phyloP scores from a whole-genome alignment of 2,888 invertebrate genomes.

The Bruchidius siliquastri region DNA sequence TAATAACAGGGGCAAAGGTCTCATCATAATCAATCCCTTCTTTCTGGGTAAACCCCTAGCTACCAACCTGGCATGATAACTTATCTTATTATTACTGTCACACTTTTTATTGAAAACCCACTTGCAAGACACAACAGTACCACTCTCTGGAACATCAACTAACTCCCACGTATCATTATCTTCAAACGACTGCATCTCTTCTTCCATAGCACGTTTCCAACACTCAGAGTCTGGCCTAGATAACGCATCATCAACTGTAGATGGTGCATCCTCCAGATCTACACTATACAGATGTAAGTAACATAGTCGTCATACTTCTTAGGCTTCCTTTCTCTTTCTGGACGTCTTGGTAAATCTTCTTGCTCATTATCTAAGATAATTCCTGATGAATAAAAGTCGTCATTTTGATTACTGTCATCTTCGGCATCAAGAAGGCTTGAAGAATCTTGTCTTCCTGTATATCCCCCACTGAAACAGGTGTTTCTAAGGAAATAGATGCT shows the following conservation, averaged over 20 bases:
- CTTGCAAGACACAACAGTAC: conserved; percentile 27
- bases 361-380: too few species aligned
- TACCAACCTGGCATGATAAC: conserved; percentile 22
- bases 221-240: conserved; percentile 19
- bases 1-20: conserved; percentile 25
- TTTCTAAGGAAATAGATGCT: too few species aligned
- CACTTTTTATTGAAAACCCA: conserved; percentile 30
- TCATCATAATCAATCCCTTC: background rate
- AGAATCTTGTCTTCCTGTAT: too few species aligned
- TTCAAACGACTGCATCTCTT: conserved; percentile 4
- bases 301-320: background rate
- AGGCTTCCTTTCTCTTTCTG: background rate
- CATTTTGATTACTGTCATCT: too few species aligned
- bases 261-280: conserved; percentile 1
- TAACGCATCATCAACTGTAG: conserved; percentile 20
- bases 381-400: too few species aligned
- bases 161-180: conserved; percentile 30
- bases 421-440: too few species aligned
- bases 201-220: conserved; percentile 27
- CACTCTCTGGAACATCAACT: conserved; percentile 14
- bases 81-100: conserved; percentile 19
- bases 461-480: too few species aligned
- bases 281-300: background rate
- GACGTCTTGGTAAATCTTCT: too few species aligned
- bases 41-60: conserved; percentile 22